These are phyloP conservation scores for Ifrita kowaldi DNA, from an alignment of 2,113 vertebrate species.

Conservation along the genomic window DNA sequence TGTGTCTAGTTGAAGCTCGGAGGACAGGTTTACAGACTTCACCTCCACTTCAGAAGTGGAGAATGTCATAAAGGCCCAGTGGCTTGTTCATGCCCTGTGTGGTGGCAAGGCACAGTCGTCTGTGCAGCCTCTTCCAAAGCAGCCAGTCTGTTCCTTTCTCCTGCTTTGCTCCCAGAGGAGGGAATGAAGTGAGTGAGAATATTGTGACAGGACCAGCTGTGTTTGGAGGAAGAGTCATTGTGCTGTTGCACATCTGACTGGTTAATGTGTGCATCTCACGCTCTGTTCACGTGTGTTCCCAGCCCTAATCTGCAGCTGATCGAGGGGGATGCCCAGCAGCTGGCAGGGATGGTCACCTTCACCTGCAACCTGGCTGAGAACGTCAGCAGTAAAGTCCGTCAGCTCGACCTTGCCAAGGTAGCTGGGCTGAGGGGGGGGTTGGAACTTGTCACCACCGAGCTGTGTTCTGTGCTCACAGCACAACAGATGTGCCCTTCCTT, in stretches of 20 bases:
- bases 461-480: not conserved
- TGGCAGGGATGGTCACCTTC: slow-evolving; percentile 95
- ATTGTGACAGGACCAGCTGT: not conserved
- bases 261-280: not conserved
- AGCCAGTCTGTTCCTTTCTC: not conserved
- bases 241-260: rapidly evolving
- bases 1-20: not conserved
- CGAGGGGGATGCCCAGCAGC: slow-evolving; percentile 91
- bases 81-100: rapidly evolving
- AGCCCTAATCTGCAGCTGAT: slow-evolving; percentile 95
- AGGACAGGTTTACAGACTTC: not conserved
- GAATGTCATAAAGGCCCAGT: not conserved
- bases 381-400: slow-evolving; percentile 94
- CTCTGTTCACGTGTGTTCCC: not conserved
- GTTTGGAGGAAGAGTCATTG: not conserved
- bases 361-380: slow-evolving; percentile 96
- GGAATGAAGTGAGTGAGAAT: not conserved
- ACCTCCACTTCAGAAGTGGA: not conserved
- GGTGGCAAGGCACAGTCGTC: not conserved
- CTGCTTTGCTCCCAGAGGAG: not conserved
- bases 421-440: rapidly evolving
- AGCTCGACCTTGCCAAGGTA: slow-evolving; percentile 97
- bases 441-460: not conserved
- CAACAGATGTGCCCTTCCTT: not conserved
- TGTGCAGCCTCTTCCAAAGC: not conserved